A percentile compares a stretch with the other conserved stretches of the same genome.
These are phyloP conservation scores for Dynastes hyllus DNA, from an alignment of 2,888 invertebrate species.

Conservation along the genomic window DNA sequence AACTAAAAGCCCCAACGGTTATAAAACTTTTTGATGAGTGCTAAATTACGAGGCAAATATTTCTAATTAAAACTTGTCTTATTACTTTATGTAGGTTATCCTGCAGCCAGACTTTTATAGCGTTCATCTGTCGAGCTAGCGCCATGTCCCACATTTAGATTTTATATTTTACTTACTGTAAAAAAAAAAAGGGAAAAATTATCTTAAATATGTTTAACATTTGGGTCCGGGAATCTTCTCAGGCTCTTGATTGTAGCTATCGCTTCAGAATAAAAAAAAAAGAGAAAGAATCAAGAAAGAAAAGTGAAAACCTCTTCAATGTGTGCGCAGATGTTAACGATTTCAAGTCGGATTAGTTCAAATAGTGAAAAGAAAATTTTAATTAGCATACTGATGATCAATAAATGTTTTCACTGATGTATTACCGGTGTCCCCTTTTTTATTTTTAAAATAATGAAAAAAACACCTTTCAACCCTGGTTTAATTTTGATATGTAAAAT, in stretches of 20 bases:
- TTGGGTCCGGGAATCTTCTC: not conserved
- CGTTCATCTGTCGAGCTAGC: not conserved
- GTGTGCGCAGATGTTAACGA: slow-evolving; percentile 3
- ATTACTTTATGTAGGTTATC: slow-evolving; percentile 16
- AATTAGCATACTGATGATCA: slow-evolving; percentile 30
- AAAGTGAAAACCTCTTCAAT: slow-evolving; percentile 17
- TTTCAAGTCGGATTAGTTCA: not conserved
- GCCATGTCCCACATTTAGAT: not conserved
- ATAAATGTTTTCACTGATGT: slow-evolving; percentile 9
- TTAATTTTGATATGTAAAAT: too few relatives aligned
- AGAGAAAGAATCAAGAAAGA: not conserved
- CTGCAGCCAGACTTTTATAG: slow-evolving; percentile 2
- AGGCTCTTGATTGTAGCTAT: not conserved
- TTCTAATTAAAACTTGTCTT: slow-evolving; percentile 40
- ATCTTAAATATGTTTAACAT: too few relatives aligned
- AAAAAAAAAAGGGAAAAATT: too few relatives aligned
- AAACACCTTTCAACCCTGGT: not conserved
- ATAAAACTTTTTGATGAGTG: slow-evolving; percentile 32
- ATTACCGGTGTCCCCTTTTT: too few relatives aligned
- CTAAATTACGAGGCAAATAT: slow-evolving; percentile 26
- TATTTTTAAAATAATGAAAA: too few relatives aligned
- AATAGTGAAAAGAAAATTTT: slow-evolving; percentile 25
- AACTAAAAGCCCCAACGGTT: not conserved
- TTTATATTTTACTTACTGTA: not conserved
- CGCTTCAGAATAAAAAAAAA: slow-evolving; percentile 3